These are phyloP conservation scores for Tyto alba DNA, from an alignment of 2,113 vertebrate genomes.

Conservation along the genomic window DNA sequence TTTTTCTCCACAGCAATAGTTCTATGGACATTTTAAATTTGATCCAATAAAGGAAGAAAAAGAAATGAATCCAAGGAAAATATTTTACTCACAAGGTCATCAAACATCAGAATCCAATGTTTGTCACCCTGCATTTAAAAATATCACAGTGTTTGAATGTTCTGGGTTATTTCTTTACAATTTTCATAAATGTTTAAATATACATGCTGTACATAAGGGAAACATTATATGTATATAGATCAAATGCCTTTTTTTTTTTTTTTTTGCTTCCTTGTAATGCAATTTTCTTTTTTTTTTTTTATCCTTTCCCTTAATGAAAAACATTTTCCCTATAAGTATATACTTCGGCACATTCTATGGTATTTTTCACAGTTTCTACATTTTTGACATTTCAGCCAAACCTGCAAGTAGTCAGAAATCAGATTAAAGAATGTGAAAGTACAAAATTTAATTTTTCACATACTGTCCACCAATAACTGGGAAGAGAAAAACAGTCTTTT, in stretches of 20 bases:
- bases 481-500: neutral
- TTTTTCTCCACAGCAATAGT: neutral
- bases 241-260: neutral
- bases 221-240: slow-evolving; percentile 49
- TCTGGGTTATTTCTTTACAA: slow-evolving; percentile 35
- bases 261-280: neutral
- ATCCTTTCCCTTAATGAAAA: slow-evolving; percentile 33
- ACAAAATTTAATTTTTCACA: neutral
- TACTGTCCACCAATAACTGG: neutral
- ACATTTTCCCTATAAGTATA: slow-evolving; percentile 45
- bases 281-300: neutral
- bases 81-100: slow-evolving; percentile 37
- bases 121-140: slow-evolving; percentile 49
- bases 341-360: neutral
- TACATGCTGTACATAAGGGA: slow-evolving; percentile 46
- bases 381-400: slow-evolving; percentile 66
- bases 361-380: slow-evolving; percentile 56
- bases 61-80: slow-evolving; percentile 21
- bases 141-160: slow-evolving; percentile 18
- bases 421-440: neutral
- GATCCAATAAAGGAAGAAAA: slow-evolving; percentile 15
- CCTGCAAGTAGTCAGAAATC: slow-evolving; percentile 11
- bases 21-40: neutral
- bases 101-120: neutral
- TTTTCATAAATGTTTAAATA: slow-evolving; percentile 23